phyloP scores from a whole-genome alignment of 2,797 vertebrate genomes.

The Cyprinodon diabolis region DNA sequence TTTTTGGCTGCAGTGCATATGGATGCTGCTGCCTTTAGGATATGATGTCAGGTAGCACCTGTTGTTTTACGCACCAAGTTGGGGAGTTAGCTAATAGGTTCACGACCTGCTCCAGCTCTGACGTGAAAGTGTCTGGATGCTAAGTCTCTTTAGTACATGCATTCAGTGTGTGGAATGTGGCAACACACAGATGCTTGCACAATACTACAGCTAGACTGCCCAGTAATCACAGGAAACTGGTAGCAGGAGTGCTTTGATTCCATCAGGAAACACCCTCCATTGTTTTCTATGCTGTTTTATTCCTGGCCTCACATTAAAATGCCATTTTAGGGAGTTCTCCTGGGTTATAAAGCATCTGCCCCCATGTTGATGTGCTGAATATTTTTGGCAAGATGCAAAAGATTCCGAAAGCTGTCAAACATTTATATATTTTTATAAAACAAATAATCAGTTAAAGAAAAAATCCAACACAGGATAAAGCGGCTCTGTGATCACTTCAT shows the following conservation, averaged over 20 bases:
- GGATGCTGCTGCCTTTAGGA: conserved; percentile 50
- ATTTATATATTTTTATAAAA: background rate
- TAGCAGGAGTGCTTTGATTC: conserved; percentile 61
- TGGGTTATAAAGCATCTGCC: conserved; percentile 23
- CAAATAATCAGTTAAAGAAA: background rate
- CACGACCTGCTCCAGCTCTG: conserved; percentile 44
- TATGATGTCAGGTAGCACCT: conserved; percentile 80
- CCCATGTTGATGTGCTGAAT: background rate
- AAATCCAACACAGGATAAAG: too few species aligned
- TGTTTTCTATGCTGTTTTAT: conserved; percentile 60
- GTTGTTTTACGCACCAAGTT: conserved; percentile 68
- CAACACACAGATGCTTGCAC: conserved; percentile 4
- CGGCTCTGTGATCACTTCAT: too few species aligned
- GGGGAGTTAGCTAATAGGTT: conserved; percentile 48
- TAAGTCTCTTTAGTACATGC: conserved; percentile 10
- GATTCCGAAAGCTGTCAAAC: background rate
- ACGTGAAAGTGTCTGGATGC: conserved; percentile 41
- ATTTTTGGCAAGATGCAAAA: background rate
- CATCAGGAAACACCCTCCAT: conserved; percentile 77
- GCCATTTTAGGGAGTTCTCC: conserved; percentile 21
- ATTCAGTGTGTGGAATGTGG: background rate
- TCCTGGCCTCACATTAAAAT: conserved; percentile 51
- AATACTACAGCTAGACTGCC: conserved; percentile 22
- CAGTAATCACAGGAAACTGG: conserved; percentile 68
- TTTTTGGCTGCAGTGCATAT: conserved; percentile 60